Percentiles rank a stretch among this genome's conserved stretches.
phyloP scores from a whole-genome alignment of 2,888 invertebrate genomes.

The Balanococcus diminutus region DNA sequence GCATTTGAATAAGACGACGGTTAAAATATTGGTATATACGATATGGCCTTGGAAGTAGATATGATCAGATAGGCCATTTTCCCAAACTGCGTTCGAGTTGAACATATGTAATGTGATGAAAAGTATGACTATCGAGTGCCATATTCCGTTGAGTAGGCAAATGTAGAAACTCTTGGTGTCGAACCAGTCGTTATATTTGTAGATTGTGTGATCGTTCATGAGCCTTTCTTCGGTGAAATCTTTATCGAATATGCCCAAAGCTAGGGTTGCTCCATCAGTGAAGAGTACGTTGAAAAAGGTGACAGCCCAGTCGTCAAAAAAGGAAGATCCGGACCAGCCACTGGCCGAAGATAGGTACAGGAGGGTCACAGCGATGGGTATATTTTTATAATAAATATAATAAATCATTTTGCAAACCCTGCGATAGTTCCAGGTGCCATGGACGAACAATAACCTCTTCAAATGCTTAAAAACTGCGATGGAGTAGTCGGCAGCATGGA shows the following conservation, averaged over 20 bases:
- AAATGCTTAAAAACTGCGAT: slow-evolving; percentile 83
- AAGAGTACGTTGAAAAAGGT: slow-evolving; percentile 31
- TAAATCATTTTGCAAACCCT: slow-evolving; percentile 90
- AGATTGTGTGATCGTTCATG: background rate
- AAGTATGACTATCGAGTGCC: background rate
- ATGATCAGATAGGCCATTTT: background rate
- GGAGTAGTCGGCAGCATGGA: slow-evolving; percentile 97
- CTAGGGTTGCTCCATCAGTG: slow-evolving; percentile 25
- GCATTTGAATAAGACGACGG: background rate
- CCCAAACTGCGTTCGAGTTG: background rate
- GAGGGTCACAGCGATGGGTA: background rate
- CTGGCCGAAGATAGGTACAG: background rate
- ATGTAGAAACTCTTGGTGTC: background rate
- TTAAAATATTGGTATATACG: slow-evolving; percentile 19
- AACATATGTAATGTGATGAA: background rate
- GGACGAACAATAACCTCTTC: slow-evolving; percentile 84
- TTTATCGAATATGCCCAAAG: slow-evolving; percentile 22
- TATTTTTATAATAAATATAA: slow-evolving; percentile 96
- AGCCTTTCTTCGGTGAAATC: background rate
- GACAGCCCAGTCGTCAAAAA: slow-evolving; percentile 45
- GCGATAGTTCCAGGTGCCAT: slow-evolving; percentile 97
- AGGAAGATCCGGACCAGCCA: slow-evolving; percentile 38
- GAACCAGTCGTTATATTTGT: slow-evolving; percentile 39
- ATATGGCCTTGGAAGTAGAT: slow-evolving; percentile 24
- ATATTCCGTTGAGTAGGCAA: slow-evolving; percentile 9